Percentiles rank a stretch among this genome's conserved stretches.
Conservation (phyloP, 2,113 vertebrate genomes). For the Erythrocebus patas region DNA sequence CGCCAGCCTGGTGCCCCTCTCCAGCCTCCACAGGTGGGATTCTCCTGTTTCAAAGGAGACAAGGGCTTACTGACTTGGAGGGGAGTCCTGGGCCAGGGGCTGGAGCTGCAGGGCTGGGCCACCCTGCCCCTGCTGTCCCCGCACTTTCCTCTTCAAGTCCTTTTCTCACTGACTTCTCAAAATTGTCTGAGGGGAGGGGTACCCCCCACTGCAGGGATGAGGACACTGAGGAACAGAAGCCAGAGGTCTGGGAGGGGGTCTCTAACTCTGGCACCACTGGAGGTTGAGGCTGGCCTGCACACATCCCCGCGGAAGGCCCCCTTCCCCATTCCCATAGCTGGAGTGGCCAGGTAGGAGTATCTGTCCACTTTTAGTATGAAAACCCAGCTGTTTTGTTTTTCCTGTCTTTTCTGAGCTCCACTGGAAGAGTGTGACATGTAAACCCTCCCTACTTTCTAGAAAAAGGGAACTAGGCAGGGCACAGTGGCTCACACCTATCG, state of each 20-base stretch:
- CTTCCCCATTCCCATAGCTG: background rate
- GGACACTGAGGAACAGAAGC: background rate
- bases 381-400: background rate
- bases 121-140: background rate
- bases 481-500: too few species aligned
- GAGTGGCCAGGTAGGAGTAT: background rate
- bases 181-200: background rate
- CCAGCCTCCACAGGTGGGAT: slow-evolving; percentile 64
- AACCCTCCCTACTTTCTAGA: background rate
- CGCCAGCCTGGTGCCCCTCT: slow-evolving; percentile 78
- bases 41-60: slow-evolving; percentile 82
- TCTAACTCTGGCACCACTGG: background rate
- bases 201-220: background rate
- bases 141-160: background rate
- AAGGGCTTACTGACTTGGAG: slow-evolving; percentile 76
- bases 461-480: background rate
- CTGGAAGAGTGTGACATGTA: background rate
- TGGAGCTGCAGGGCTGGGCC: background rate
- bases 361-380: background rate
- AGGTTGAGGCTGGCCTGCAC: background rate
- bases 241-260: background rate
- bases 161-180: background rate
- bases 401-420: background rate
- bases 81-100: background rate
- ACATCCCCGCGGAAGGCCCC: accelerated